Base-by-base conservation (phyloP, 2,888 invertebrate genomes). In the Bombyx huttoni region DNA sequence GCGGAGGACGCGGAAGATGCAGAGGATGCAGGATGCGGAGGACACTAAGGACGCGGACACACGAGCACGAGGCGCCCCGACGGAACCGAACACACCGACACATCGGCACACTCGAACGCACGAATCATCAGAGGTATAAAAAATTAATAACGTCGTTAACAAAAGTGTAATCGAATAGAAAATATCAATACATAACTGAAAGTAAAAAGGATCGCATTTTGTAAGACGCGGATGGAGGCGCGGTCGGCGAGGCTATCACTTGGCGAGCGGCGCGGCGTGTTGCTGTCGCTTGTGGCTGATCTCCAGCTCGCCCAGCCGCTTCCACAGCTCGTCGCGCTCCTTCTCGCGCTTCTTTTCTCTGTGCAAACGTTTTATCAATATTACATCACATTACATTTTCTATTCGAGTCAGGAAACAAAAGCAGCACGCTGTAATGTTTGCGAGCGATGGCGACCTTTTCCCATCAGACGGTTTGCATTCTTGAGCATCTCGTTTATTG, bases 311-410 rank as follows among this genome's bases (percentile, higher is more conserved):
- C 94, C 94, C 85, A 97, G 90, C 89, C 93, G 94, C 90, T 96
- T 96, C 99, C 99, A 99, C 83, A 99, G 90, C 88, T 99, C 99
- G 83, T 84, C 98, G 91, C 91, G 99, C 96, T 90, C 98, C 93
- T 91, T 98, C 96, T 88, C 96, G 90, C 91, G 97, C 94, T 91
- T 97, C 95, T 91, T 98, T 96, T 91, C 97, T 97, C 89, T 89
- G 78, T 45, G 75, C 50, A 46, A 52, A 35, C 34, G 49, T 24
- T 24, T 24, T 24, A 24, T 24, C 24, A 24, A 24, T 24, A 24
- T 24, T 24, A 24, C 5, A 24, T 24, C 24, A 24, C 24, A 24
- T 24, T 24, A 1, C 24, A 24, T 24, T 24, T 24, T 24, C 24
- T 24, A 24, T 24, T 24, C 24, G 5, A 24, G 24, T 24, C 2